Percentiles rank a stretch among this genome's conserved stretches.
These are phyloP conservation scores for Mirounga angustirostris DNA, from an alignment of 2,113 vertebrate genomes.

Conservation along the genomic window DNA sequence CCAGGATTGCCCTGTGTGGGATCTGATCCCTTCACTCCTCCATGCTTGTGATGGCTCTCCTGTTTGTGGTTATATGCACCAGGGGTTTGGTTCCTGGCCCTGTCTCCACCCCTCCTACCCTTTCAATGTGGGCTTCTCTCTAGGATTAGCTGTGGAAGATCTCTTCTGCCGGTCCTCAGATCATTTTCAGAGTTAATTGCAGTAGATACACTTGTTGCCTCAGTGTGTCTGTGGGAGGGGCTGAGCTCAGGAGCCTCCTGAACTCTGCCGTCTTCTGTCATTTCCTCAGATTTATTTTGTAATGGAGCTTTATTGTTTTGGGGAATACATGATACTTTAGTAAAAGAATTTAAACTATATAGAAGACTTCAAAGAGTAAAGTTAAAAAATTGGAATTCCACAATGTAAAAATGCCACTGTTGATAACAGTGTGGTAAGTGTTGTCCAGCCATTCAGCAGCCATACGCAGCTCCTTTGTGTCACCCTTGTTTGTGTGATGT, in stretches of 20 bases:
- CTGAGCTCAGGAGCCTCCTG: neutral
- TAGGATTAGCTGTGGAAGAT: neutral
- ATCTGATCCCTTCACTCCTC: neutral
- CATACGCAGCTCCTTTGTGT: neutral
- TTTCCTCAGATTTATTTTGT: neutral
- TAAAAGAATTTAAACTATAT: neutral
- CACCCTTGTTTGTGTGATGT: neutral
- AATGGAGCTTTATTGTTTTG: slow-evolving; percentile 12
- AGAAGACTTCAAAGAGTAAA: neutral
- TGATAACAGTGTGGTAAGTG: neutral
- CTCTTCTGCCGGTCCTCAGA: neutral
- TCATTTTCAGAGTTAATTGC: neutral
- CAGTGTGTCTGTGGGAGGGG: neutral
- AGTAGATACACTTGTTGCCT: neutral
- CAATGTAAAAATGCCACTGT: neutral
- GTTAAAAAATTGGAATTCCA: neutral
- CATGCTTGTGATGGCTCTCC: neutral
- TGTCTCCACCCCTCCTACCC: neutral
- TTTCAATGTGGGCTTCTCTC: neutral
- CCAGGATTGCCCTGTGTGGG: neutral
- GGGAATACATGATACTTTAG: neutral
- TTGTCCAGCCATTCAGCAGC: neutral
- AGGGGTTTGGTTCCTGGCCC: neutral
- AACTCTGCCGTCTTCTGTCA: neutral
- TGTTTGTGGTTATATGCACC: neutral